Base-by-base conservation (phyloP, 2,797 vertebrate genomes). In the Tokudaia muenninki region DNA sequence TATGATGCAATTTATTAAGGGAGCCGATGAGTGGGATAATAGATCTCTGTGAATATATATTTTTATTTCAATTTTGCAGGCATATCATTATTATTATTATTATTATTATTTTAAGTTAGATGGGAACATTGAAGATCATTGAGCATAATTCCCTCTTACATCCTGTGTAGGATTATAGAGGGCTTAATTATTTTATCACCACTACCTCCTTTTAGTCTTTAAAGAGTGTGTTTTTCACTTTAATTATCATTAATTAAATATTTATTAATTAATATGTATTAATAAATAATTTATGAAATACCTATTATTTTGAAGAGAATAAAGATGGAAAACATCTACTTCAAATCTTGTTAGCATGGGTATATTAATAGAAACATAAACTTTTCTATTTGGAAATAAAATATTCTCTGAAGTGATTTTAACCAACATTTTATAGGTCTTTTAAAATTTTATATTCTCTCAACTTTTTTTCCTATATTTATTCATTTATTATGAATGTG, bases 1-100 rank as follows among this genome's bases (percentile, higher is more conserved):
- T 95, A 95, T 79, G 90, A 87, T 75, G 57, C 37, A 81, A 90
- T 94, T 92, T 97, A 97, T 97, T 97, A 95, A 90, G n/a, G 47
- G 41, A 75, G 84, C 31, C 21, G 63, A 88, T 87, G 77, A 90
- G 55, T 67, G 4, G 31, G 92, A 86, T 81, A 63, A 31, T 75
- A 75, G 50, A 80, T 96, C 96, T 91, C 63, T 77, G 44, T 83
- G 34, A 80, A 87, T 91, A 44, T 83, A 26, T 67, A 72, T 81
- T 94, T 87, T 95, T 90, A 82, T 87, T 80, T 94, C 84, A 80
- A 77, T 79, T 96, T 61, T 89, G 6, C 10, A 87, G 55, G 52
- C 14, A 61, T n/a, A 29, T 67, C 61, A 63, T 57, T 87, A 41
- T 37, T 83, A 8, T 80, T 55, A 83, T 47, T 94, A 83, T 13